Base-by-base conservation (phyloP, 2,113 vertebrate genomes). In the Lepidothrix coronata region DNA sequence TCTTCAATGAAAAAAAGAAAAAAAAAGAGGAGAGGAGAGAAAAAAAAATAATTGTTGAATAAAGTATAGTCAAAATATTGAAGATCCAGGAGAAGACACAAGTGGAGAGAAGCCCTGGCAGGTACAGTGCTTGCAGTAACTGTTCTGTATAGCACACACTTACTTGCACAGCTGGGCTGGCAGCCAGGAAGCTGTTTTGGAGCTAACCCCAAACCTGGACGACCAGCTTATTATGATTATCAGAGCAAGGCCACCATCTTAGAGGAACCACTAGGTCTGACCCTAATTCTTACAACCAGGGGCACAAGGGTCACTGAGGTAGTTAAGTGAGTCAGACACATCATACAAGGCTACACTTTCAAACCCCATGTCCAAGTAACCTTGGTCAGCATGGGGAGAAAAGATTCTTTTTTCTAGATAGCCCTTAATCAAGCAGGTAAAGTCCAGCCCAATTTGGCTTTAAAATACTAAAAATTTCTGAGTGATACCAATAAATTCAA, bases 1-100 rank as follows among this genome's bases (percentile, higher is more conserved):
- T 39, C 41, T 70, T 80, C 74, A 41, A 35, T 8, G 9, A 58
- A 25, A 39, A 59, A 33, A 54, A 3, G 23, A 59, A 25, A 46
- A 54, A 44, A 8, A 23, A 43, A 35, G 16, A 9, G 2, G 6
- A 5, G 8, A 10, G 1, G 4, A 9, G 8, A 9, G 39, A 41
- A 41, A 28, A 57, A 55, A 43, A 65, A 52, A 7, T 19, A 48
- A 1, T 6, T 49, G 10, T 25, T 73, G 44, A 52, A 17, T 66
- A 48, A 71, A 75, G 24, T 5, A 25, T 8, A 3, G 31, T 41
- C 37, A 79, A 79, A 68, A 76, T 70, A 49, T 4, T 44, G 71
- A 49, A 86, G 25, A 46, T 1, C 9, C n/a, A 15, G 54, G 55
- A 61, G 41, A 86, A 37, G 25, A n/a, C 59, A 71, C 4, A 31